Base-by-base conservation (phyloP, 2,888 invertebrate genomes). In the Psylliodes chrysocephalus region DNA sequence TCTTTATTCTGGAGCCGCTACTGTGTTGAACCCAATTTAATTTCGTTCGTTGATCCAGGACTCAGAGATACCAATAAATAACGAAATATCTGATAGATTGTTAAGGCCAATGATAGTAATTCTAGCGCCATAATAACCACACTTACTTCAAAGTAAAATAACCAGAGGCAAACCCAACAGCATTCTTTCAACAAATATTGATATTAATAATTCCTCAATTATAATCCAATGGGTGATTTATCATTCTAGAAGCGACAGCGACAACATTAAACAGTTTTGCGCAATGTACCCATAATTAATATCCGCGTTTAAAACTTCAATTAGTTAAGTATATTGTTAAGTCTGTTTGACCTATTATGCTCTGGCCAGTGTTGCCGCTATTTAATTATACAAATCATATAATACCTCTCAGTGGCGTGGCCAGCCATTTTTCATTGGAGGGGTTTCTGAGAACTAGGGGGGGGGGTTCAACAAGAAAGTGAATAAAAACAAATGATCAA, bases 151-250 rank as follows among this genome's bases (percentile, higher is more conserved):
- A 54, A 25, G 53, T 52, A 42, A 57, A 63, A 56, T 57, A 57
- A 57, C 59, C 57, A 14, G 25, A 15, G 52, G 63, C 28, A 64
- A 55, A 53, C 57, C 33, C 14, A 59, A 59, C 71, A 64, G 60
- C 71, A 71, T 72, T 74, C 72, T 70, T 66, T 66, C 63, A 65
- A 67, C 69, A 68, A 72, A 71, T 72, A 73, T 73, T 72, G 72
- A 72, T 74, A 73, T 73, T 71, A 74, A 73, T 73, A 73, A 59
- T 70, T 71, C 71, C 73, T 73, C 72, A 73, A 75, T 75, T 73
- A 73, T 68, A 44, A 53, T 62, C 60, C 66, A 33, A 15, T 38
- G 35, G 57, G 65, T 69, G 71, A 75, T 75, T 73, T 72, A 75
- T 75, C 71, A 72, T 69, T 46, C 33, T 63, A 68, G 66, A 60